Conservation (phyloP, 2,113 vertebrate genomes). For the Otis tarda region DNA sequence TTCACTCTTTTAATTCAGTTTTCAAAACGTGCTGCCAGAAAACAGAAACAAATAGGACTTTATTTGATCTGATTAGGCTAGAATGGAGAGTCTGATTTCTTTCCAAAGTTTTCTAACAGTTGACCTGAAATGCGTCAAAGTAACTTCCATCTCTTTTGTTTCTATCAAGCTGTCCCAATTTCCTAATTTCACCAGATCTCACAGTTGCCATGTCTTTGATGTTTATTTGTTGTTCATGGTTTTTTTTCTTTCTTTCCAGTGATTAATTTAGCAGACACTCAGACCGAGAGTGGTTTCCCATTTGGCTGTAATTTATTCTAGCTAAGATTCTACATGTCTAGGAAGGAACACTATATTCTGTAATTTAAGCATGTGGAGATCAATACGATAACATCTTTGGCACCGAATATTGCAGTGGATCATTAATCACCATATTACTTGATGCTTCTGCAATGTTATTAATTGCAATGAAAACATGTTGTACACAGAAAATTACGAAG, state of each 20-base stretch:
- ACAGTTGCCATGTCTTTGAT: constrained; percentile 29
- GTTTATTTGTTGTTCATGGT: not conserved
- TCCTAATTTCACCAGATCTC: constrained; percentile 10
- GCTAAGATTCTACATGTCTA: constrained; percentile 27
- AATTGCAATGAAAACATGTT: not conserved
- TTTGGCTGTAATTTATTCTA: not conserved
- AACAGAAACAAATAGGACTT: constrained; percentile 50
- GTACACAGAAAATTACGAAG: not conserved
- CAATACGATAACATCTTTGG: not conserved
- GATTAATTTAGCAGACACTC: constrained; percentile 42
- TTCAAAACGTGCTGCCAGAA: not conserved
- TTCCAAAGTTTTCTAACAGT: constrained; percentile 44
- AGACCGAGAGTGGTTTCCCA: constrained; percentile 19
- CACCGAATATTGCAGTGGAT: not conserved
- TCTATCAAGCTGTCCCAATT: not conserved
- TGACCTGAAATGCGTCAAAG: constrained; percentile 25
- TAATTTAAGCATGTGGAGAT: not conserved
- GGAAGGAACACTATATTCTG: not conserved
- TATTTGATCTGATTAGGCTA: constrained; percentile 55
- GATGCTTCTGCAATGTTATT: not conserved
- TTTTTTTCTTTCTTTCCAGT: not conserved
- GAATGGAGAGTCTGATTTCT: constrained; percentile 21
- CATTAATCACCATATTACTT: not conserved
- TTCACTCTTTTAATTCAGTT: not conserved
- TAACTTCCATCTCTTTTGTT: not conserved